phyloP scores from a whole-genome alignment of 2,797 vertebrate species.

The Pelochelys cantorii region DNA sequence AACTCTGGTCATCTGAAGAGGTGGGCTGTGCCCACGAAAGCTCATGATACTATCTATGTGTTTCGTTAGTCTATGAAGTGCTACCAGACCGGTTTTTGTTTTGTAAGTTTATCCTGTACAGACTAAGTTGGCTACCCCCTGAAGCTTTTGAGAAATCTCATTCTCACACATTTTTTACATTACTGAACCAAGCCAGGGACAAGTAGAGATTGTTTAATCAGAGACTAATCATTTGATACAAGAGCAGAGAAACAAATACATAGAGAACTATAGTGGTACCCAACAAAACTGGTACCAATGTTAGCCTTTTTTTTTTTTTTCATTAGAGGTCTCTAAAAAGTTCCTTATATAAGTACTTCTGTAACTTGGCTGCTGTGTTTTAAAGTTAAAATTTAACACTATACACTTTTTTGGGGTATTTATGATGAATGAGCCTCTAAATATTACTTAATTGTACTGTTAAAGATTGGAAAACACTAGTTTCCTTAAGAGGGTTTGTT shows the following conservation, averaged over 20 bases:
- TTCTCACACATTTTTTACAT: not conserved
- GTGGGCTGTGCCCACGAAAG: too few relatives aligned
- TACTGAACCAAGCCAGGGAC: not conserved
- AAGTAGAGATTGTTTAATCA: fast-evolving
- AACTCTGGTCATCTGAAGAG: too few relatives aligned
- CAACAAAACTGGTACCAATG: not conserved
- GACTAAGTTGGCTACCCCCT: too few relatives aligned
- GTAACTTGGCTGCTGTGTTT: not conserved
- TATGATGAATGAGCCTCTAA: constrained; percentile 23
- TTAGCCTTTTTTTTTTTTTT: not conserved
- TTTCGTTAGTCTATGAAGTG: too few relatives aligned
- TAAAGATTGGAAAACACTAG: not conserved
- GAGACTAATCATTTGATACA: not conserved
- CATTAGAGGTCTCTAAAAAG: not conserved
- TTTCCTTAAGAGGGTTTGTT: not conserved
- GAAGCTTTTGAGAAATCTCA: not conserved
- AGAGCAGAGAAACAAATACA: not conserved
- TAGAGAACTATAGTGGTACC: not conserved
- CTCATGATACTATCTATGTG: too few relatives aligned
- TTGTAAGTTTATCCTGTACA: too few relatives aligned
- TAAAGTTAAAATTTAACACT: not conserved
- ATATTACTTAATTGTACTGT: too few relatives aligned
- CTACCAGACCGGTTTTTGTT: too few relatives aligned
- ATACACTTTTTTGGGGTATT: constrained; percentile 2
- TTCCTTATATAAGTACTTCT: not conserved